A percentile compares a stretch with the other conserved stretches of the same genome.
Conservation (phyloP, 2,888 invertebrate genomes). For the Drosophila sordidapex region DNA sequence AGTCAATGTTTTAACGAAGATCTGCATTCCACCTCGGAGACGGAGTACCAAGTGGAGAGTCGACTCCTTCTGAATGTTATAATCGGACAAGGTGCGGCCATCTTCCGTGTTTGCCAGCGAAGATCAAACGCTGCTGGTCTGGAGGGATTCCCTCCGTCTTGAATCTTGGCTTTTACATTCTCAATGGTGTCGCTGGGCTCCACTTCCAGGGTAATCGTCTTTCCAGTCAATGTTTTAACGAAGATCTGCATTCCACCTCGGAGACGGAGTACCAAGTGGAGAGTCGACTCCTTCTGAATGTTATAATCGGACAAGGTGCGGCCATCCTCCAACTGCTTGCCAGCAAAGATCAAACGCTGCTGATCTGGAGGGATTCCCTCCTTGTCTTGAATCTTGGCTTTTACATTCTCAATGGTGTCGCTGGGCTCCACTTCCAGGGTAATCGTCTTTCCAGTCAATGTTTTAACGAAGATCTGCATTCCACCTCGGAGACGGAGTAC, state of each 20-base stretch:
- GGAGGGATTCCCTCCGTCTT: slow-evolving; percentile 56
- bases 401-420: slow-evolving; percentile 51
- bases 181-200: slow-evolving; percentile 58
- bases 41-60: slow-evolving; percentile 52
- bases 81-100: slow-evolving; percentile 50
- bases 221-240: no score
- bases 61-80: slow-evolving; percentile 52
- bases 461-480: slow-evolving; percentile 67
- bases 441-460: slow-evolving; percentile 48
- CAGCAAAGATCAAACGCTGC: slow-evolving; percentile 61
- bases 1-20: no score
- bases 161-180: slow-evolving; percentile 64
- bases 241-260: no score
- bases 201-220: slow-evolving; percentile 29
- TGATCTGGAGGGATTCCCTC: slow-evolving; percentile 60
- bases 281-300: no score
- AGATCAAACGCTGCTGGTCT: slow-evolving; percentile 55
- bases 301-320: no score
- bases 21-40: slow-evolving; percentile 86
- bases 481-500: slow-evolving; percentile 95
- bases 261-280: no score
- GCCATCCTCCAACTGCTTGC: slow-evolving; percentile 32
- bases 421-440: slow-evolving; percentile 40
- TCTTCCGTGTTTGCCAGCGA: slow-evolving; percentile 54
- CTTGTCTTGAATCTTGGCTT: slow-evolving; percentile 51